phyloP scores from a whole-genome alignment of 2,888 invertebrate species.

The Cetonia aurata region DNA sequence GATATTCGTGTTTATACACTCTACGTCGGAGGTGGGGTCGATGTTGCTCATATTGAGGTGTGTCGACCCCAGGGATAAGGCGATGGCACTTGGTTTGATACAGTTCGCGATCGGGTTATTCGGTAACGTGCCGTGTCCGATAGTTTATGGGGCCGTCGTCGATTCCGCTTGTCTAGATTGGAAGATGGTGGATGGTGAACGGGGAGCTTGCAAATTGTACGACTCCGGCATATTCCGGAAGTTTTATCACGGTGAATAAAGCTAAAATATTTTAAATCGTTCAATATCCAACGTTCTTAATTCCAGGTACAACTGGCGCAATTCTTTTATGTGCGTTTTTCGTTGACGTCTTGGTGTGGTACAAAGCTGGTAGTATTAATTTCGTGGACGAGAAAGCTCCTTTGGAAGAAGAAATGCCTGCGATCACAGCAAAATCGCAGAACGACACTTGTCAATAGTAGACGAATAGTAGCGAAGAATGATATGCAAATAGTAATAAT shows the following conservation, averaged over 20 bases:
- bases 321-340: slow-evolving; percentile 89
- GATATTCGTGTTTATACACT: slow-evolving; percentile 90
- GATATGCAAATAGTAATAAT: slow-evolving; percentile 1
- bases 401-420: slow-evolving; percentile 66
- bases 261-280: background rate
- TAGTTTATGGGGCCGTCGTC: slow-evolving; percentile 91
- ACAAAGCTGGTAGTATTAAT: slow-evolving; percentile 85
- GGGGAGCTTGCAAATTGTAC: slow-evolving; percentile 90
- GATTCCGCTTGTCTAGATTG: slow-evolving; percentile 93
- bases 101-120: slow-evolving; percentile 94
- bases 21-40: slow-evolving; percentile 92
- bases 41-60: slow-evolving; percentile 91
- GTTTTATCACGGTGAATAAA: slow-evolving; percentile 82
- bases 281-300: slow-evolving; percentile 41
- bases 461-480: background rate
- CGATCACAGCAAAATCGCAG: slow-evolving; percentile 64
- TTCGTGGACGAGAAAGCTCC: slow-evolving; percentile 73
- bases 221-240: slow-evolving; percentile 86
- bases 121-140: slow-evolving; percentile 96
- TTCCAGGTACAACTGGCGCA: slow-evolving; percentile 84
- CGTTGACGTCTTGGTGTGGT: slow-evolving; percentile 91
- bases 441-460: slow-evolving; percentile 54
- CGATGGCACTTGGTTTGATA: slow-evolving; percentile 94
- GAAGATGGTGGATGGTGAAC: slow-evolving; percentile 83
- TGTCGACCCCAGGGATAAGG: slow-evolving; percentile 92